Percentiles rank a stretch among this genome's conserved stretches.
These are phyloP conservation scores for Porites lutea DNA, from an alignment of 64 coral and sea anemone genomes.

Conservation along the genomic window DNA sequence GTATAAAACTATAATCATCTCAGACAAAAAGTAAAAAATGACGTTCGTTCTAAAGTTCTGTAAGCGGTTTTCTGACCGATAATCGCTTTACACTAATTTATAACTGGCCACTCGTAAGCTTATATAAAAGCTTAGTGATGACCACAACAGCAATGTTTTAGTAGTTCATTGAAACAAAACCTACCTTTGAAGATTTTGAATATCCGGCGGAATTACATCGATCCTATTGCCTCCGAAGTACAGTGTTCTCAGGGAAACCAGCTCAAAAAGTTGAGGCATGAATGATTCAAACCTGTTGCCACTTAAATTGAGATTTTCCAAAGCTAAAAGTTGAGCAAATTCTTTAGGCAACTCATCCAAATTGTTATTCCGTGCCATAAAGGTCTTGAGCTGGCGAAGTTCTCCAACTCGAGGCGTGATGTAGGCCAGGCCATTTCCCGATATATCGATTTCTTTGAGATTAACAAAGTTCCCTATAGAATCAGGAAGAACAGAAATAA, in stretches of 20 bases:
- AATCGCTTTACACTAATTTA: no score
- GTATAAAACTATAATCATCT: no score
- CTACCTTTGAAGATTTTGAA: slow-evolving; percentile 83
- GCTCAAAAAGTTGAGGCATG: slow-evolving; percentile 77
- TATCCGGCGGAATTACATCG: slow-evolving; percentile 78
- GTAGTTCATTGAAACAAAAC: neutral
- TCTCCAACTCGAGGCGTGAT: slow-evolving; percentile 80
- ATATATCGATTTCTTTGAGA: slow-evolving; percentile 87
- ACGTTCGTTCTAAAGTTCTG: no score
- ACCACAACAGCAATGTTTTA: no score
- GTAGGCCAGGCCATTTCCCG: slow-evolving; percentile 79
- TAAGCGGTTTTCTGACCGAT: no score
- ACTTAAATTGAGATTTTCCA: slow-evolving; percentile 92
- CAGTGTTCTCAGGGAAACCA: slow-evolving; percentile 65
- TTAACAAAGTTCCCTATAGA: slow-evolving; percentile 79
- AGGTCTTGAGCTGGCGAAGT: slow-evolving; percentile 60
- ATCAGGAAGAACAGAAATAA: slow-evolving; percentile 85
- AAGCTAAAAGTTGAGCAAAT: slow-evolving; percentile 54
- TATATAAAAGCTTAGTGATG: no score
- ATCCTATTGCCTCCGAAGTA: slow-evolving; percentile 87
- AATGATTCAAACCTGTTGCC: slow-evolving; percentile 87
- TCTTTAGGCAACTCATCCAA: slow-evolving; percentile 84
- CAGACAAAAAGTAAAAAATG: no score
- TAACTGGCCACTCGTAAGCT: no score
- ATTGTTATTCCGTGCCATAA: slow-evolving; percentile 86